Evolutionary conservation across 1,140 invertebrate species (phyloP), one percentile per base, ranked within the genome.

Genomic region (Macrotrachela quadricornifera): DNA sequence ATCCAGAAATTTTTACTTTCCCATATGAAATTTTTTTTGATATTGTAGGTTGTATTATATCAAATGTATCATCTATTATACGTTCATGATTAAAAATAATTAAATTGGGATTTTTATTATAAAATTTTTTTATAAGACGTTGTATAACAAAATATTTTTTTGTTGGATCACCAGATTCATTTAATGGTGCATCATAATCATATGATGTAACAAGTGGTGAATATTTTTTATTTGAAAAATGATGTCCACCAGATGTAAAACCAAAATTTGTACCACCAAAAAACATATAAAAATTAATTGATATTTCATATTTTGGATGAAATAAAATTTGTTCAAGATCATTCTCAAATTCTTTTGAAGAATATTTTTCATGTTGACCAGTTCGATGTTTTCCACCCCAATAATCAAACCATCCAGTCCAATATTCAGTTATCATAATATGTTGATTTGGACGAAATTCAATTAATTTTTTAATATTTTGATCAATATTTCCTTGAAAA

Each of bases 361-460:
- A 8, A 30, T 30, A 30, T 4, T 2, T 2, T 4, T 8, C 8
- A 30, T 30, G 3, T 2, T 2, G 3, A 30, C 21, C 73, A 21
- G 65, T 70, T 50, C 77, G 73, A 57, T 81, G 75, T 1, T 67
- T 59, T 60, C 80, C 75, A 46, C 78, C 79, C 85, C 85, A 90
- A 62, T 85, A 79, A 30, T 84, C 81, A n/a, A 90, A 62, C 75
- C 75, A 77, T 17, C 84, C 85, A 0, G 83, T 77, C 71, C 88
- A 90, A 65, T 77, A 90, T 66, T 90, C 85, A 0, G 83, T 85
- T 66, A 88, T 88, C 10, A 90, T 82, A 37, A 47, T 47, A 58
- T 59, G 47, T 56, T 58, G 51, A 45, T 61, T 59, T 61, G 62
- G 56, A 40, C 62, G 63, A 61, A 68, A 66, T 51, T 67, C 65